phyloP scores from a whole-genome alignment of 2,888 invertebrate genomes.

The Ophion obscuratus region DNA sequence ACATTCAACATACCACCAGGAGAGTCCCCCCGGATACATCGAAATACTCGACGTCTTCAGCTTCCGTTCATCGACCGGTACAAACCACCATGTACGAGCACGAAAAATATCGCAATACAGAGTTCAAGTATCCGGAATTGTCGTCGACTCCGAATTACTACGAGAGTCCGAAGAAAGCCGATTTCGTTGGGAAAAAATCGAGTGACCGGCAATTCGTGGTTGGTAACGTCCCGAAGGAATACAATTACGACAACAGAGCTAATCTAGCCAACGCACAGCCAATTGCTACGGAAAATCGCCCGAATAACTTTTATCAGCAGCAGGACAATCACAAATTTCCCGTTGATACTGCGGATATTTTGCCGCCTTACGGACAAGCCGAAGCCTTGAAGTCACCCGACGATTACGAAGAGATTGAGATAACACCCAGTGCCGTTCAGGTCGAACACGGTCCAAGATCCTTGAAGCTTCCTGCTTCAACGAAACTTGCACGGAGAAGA shows the following conservation, averaged over 20 bases:
- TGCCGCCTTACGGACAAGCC: constrained; percentile 58
- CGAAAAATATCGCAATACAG: constrained; percentile 76
- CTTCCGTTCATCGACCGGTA: constrained; percentile 72
- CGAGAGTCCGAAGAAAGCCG: constrained; percentile 70
- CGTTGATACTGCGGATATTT: constrained; percentile 59
- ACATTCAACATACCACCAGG: constrained; percentile 83
- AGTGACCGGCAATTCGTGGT: constrained; percentile 87
- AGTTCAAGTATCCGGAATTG: constrained; percentile 77
- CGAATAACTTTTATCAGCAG: background rate
- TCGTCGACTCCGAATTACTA: constrained; percentile 78
- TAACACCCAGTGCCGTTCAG: constrained; percentile 79
- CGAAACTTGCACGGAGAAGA: constrained; percentile 44
- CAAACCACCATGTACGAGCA: constrained; percentile 74
- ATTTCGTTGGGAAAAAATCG: constrained; percentile 63
- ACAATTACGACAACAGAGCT: constrained; percentile 59
- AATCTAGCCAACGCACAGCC: constrained; percentile 61
- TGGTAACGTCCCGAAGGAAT: constrained; percentile 88
- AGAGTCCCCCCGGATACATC: constrained; percentile 69
- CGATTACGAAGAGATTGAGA: constrained; percentile 79
- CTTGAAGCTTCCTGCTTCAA: constrained; percentile 71
- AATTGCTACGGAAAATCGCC: constrained; percentile 50
- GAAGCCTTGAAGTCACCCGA: constrained; percentile 64
- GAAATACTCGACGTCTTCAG: constrained; percentile 70
- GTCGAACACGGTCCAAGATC: constrained; percentile 84
- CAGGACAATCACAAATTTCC: constrained; percentile 69